Evolutionary conservation across 2,888 invertebrate species (phyloP), one percentile per base, ranked within the genome.

Genomic region (Drosophila kambysellisi): DNA sequence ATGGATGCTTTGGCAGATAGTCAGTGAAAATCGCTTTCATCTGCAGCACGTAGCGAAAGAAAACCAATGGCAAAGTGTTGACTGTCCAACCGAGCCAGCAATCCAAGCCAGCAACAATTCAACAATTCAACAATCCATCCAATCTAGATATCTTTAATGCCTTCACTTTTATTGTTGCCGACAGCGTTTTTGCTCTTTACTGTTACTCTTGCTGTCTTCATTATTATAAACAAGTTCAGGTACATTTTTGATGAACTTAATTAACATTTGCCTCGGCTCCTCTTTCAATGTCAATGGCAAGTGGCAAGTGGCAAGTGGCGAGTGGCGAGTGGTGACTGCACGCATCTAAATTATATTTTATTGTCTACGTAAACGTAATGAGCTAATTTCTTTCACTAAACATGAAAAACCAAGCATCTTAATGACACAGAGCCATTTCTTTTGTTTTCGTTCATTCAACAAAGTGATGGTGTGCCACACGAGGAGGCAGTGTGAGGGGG

Each of bases 261-360:
- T 87, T 87, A 87, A 77, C 90, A 89, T 84, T 76, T 77, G 74
- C 60, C 89, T 67, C 76, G 71, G 63, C 89, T 71, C 78, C 71
- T 74, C 89, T 84, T 80, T 90, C 87, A 87, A 89, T 87, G 87
- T 90, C 87, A 87, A 83, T 90, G 77, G 43, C 70, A 74, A 68
- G 50, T 53, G 62, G 35, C 25, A 25, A 25, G 25, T 25, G 25
- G 25, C 25, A 25, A 25, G 25, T 25, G 25, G 25, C 25, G 2
- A 1, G 25, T 25, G 25, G 25, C 25, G 25, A 25, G 25, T 25
- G 25, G 25, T 71, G 62, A 76, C 60, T 68, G 76, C 66, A 66
- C 65, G 73, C 69, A 76, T 48, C 63, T 53, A 73, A 73, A 70
- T 81, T 58, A 62, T 66, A 60, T 50, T 51, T 63, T 59, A 70